Evolutionary conservation across 2,797 vertebrate species (phyloP).

Genomic region (Macropus fuliginosus): DNA sequence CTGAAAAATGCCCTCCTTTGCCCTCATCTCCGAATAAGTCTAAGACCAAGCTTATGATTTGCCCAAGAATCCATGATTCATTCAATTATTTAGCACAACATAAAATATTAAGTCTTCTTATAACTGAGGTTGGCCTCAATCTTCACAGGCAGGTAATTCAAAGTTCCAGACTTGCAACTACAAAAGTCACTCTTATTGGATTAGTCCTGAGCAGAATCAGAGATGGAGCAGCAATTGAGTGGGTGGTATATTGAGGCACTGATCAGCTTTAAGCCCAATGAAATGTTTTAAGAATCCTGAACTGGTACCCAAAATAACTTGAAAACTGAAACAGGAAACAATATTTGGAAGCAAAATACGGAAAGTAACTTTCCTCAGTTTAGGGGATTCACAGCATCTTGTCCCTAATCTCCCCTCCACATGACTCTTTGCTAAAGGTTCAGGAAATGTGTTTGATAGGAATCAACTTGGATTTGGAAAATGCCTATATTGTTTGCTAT

Average conservation of each 20-base stretch:
- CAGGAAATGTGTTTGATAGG: not conserved
- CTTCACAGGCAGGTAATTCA: not conserved
- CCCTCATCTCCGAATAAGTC: constrained; percentile 51
- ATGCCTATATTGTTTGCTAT: not conserved
- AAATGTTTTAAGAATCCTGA: not conserved
- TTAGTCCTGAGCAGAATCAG: not conserved
- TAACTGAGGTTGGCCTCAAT: not conserved
- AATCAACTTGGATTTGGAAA: not conserved
- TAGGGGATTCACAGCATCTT: not conserved
- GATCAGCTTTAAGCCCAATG: not conserved
- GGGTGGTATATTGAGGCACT: not conserved
- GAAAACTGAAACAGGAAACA: not conserved
- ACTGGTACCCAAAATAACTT: not conserved
- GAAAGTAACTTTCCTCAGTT: not conserved
- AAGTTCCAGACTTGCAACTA: not conserved
- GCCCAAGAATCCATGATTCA: constrained; percentile 75
- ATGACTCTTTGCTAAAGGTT: not conserved
- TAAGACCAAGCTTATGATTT: constrained; percentile 68
- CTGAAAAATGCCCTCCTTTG: constrained; percentile 65
- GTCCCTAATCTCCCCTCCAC: not conserved
- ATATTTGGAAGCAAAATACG: not conserved
- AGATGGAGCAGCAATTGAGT: not conserved
- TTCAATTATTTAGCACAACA: constrained; percentile 50
- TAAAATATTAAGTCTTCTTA: constrained; percentile 26
- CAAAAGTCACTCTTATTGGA: not conserved